Evolutionary conservation across 2,888 invertebrate genomes (phyloP), one percentile per base, ranked within the genome.

Genomic region (Chironomus tentans): DNA sequence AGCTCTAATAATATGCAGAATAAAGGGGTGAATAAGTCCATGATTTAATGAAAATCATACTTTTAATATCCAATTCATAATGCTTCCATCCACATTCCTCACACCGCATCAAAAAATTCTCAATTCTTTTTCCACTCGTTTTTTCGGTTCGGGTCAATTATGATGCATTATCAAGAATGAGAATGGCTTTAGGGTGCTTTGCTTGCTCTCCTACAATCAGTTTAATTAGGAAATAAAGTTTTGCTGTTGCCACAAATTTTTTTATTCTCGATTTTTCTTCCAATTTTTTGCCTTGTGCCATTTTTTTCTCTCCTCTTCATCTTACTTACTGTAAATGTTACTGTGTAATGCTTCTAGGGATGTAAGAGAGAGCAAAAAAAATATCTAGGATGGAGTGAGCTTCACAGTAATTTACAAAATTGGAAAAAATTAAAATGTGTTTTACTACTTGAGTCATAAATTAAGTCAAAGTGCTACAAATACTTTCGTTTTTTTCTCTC

Each of bases 191-290:
- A 22, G 56, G 48, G 50, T 38, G 10, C 38, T 38, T 15, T 56
- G 5, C 56, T 56, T 56, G 56, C 24, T 18, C 65, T 65, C 28
- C 46, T 61, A 56, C 71, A 47, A 71, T 71, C 71, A 71, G 48
- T 71, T 71, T 71, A 71, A 71, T 71, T 71, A 71, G 71, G 48
- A 71, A 71, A 56, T 56, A 71, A 71, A 71, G 18, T 28, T 71
- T 71, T 70, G 13, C 47, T 70, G 38, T 56, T 56, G 56, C 56
- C 56, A 56, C 56, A 56, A 18, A 56, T 56, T 56, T 18, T 56
- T 56, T 56, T 15, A 21, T 62, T 62, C 62, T 62, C 62, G 10
- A 38, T 38, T 38, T 62, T 15, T 62, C 62, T 62, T 21, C 24
- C 13, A 13, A 13, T 4, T 65, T 15, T 38, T 38, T 38, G 38